A percentile compares a stretch with the other conserved stretches of the same genome.
phyloP scores from a whole-genome alignment of 92 coral and sea anemone species.

The Epizoanthus scotinus region DNA sequence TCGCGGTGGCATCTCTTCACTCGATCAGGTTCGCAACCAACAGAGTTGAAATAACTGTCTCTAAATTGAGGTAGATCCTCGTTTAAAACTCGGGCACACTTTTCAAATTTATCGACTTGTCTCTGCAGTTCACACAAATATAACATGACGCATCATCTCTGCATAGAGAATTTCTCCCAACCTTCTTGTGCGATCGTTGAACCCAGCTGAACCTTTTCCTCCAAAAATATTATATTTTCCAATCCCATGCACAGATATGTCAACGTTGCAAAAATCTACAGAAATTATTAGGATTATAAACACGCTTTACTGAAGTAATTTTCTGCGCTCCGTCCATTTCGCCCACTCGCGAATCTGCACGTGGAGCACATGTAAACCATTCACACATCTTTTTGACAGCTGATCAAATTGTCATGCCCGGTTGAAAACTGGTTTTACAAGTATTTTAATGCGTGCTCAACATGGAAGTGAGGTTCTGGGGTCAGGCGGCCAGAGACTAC shows the following conservation, averaged over 20 bases:
- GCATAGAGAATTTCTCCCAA: constrained; percentile 2
- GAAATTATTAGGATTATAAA: constrained; percentile 17
- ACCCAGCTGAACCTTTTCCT: constrained; percentile 12
- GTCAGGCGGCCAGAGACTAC: too few species aligned
- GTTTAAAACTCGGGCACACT: neutral
- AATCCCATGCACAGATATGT: constrained; percentile 10
- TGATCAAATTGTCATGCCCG: too few species aligned
- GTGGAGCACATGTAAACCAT: constrained; percentile 23
- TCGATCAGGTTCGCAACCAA: neutral
- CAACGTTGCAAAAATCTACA: constrained; percentile 15
- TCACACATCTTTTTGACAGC: neutral
- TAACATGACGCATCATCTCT: constrained; percentile 5
- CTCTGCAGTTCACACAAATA: constrained; percentile 12
- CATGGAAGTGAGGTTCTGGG: too few species aligned
- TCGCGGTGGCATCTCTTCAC: constrained; percentile 34
- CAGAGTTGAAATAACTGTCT: neutral
- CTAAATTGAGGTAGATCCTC: constrained; percentile 10
- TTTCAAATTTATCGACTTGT: constrained; percentile 10
- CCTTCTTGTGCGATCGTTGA: neutral
- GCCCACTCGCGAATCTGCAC: constrained; percentile 11
- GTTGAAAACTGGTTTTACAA: too few species aligned
- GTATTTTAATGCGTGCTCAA: too few species aligned
- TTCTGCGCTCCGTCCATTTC: constrained; percentile 14
- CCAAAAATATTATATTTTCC: neutral
- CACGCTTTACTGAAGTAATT: constrained; percentile 13